Percentiles rank a stretch among this genome's conserved stretches.
These are phyloP conservation scores for Nomada lathburiana DNA, from an alignment of 2,888 invertebrate species.

Conservation along the genomic window DNA sequence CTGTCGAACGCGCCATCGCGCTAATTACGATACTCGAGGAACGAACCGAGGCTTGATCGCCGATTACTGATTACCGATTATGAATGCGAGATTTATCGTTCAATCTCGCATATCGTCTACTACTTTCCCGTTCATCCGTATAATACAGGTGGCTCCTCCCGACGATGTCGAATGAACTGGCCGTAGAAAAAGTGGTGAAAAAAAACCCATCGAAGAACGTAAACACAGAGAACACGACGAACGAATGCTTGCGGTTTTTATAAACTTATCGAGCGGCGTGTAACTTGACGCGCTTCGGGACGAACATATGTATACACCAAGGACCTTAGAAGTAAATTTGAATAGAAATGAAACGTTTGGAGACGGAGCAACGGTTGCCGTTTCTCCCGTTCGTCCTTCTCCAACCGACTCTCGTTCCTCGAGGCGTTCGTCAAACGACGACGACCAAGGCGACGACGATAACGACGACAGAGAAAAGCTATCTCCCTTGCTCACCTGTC, in stretches of 20 bases:
- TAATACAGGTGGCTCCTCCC: slow-evolving; percentile 38
- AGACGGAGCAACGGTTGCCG: too few species aligned
- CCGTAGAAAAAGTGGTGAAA: background rate
- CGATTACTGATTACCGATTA: background rate
- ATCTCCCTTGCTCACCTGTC: slow-evolving; percentile 90
- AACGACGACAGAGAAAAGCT: slow-evolving; percentile 14
- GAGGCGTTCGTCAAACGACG: slow-evolving; percentile 33
- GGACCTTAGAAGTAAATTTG: background rate
- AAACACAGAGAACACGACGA: slow-evolving; percentile 7
- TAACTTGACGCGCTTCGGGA: too few species aligned
- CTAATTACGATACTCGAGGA: slow-evolving; percentile 60
- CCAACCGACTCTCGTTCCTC: slow-evolving; percentile 16
- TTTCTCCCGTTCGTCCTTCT: slow-evolving; percentile 10
- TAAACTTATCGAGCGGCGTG: too few species aligned
- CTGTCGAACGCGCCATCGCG: slow-evolving; percentile 63
- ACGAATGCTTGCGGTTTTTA: background rate
- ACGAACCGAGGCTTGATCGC: background rate
- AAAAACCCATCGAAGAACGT: slow-evolving; percentile 1
- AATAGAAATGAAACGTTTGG: background rate
- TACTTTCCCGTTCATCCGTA: slow-evolving; percentile 10
- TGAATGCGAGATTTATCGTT: background rate
- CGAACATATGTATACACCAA: background rate
- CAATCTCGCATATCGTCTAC: background rate
- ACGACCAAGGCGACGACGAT: background rate
- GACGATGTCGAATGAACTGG: slow-evolving; percentile 6